Evolutionary conservation across 1,140 invertebrate genomes (phyloP).

Genomic region (Uloborus diversus): DNA sequence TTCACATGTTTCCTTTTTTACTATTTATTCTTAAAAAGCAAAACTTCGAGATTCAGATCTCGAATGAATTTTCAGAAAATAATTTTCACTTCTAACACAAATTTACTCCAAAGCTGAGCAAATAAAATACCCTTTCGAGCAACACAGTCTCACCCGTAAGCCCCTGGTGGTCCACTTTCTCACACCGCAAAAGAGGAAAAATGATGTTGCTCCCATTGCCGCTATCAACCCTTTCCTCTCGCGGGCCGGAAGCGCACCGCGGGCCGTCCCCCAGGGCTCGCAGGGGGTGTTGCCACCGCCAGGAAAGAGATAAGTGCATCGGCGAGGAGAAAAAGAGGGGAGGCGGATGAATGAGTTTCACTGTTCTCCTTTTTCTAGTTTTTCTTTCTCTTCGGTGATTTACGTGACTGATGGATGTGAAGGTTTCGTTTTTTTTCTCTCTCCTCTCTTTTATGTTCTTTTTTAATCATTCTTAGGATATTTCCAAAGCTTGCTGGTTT

Average conservation of each 20-base stretch:
- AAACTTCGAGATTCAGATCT: no score
- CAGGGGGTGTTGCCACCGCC: not conserved
- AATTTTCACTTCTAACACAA: not conserved
- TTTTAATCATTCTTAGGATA: no score
- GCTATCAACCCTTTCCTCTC: slow-evolving; percentile 36
- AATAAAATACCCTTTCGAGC: not conserved
- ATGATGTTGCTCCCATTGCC: slow-evolving; percentile 25
- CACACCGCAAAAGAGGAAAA: slow-evolving; percentile 17
- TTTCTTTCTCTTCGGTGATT: not conserved
- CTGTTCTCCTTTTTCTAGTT: not conserved
- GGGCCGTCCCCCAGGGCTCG: not conserved
- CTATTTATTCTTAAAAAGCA: no score
- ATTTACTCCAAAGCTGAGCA: not conserved
- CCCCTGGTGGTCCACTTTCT: slow-evolving; percentile 18
- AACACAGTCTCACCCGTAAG: not conserved
- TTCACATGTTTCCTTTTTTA: no score
- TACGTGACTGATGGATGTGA: slow-evolving; percentile 16
- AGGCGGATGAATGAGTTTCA: not conserved
- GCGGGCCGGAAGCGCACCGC: not conserved
- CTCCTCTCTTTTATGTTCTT: no score
- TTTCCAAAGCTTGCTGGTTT: no score
- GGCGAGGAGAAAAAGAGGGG: not conserved
- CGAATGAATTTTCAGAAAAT: no score
- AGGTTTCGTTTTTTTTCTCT: no score
- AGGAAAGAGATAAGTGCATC: slow-evolving; percentile 24